Evolutionary conservation across 2,888 invertebrate species (phyloP).

Genomic region (Julus scandinavius): DNA sequence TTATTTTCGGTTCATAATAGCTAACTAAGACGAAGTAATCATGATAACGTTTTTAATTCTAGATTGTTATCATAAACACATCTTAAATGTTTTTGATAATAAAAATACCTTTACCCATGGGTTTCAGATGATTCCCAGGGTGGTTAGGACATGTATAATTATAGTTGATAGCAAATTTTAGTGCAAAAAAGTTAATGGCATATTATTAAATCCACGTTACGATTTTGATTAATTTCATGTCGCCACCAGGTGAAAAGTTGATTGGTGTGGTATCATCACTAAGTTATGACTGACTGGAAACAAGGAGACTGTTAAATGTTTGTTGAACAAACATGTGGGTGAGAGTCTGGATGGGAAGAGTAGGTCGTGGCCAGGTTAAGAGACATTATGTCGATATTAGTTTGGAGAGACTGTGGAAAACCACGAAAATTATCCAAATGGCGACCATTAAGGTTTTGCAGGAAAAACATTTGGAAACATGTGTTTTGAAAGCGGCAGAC

Average conservation of each 20-base stretch:
- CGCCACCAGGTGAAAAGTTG: neutral
- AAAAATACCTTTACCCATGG: neutral
- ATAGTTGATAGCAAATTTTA: no score
- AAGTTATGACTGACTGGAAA: neutral
- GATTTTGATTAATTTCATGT: neutral
- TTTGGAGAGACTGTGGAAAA: neutral
- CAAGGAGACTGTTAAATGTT: neutral
- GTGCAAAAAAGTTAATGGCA: neutral
- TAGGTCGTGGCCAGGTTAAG: neutral
- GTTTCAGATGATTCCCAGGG: neutral
- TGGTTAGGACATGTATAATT: no score
- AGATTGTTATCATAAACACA: no score
- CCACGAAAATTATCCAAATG: neutral
- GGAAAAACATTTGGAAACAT: constrained; percentile 11
- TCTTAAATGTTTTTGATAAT: no score
- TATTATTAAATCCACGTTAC: neutral
- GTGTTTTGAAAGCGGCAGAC: neutral
- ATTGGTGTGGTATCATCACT: neutral
- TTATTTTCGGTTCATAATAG: neutral
- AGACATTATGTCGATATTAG: no score
- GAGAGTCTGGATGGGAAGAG: neutral
- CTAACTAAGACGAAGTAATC: neutral
- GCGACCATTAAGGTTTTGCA: neutral
- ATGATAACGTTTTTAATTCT: no score
- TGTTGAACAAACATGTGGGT: neutral